Conservation (phyloP, 2,113 vertebrate species). For the Rhineura floridana region DNA sequence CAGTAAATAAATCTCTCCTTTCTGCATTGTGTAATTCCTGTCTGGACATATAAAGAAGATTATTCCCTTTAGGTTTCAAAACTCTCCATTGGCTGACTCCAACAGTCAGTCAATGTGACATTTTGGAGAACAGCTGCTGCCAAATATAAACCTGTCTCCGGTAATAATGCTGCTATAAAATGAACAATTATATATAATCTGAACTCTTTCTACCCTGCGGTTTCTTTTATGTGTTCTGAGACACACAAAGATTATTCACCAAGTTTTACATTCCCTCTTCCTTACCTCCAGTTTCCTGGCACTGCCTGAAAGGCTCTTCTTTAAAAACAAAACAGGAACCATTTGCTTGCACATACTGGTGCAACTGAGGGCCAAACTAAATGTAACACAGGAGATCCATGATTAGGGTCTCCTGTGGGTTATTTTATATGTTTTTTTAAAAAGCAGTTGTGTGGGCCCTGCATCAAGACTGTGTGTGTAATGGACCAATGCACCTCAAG, state of each 20-base stretch:
- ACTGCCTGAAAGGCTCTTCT: constrained; percentile 31
- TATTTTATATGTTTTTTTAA: background rate
- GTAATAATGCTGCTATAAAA: constrained; percentile 11
- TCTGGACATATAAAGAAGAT: constrained; percentile 32
- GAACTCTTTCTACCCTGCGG: constrained; percentile 13
- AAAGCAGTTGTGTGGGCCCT: background rate
- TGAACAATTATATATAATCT: constrained; percentile 20
- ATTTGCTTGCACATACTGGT: background rate
- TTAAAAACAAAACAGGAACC: background rate
- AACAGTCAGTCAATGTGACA: background rate
- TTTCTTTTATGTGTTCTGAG: constrained; percentile 31
- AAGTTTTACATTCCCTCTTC: background rate
- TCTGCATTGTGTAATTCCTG: constrained; percentile 21
- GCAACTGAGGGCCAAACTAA: background rate
- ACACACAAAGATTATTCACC: constrained; percentile 35
- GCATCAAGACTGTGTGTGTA: background rate
- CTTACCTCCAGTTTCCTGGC: background rate
- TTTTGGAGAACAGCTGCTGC: constrained; percentile 40
- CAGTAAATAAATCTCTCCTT: constrained; percentile 13
- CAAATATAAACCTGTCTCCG: constrained; percentile 30
- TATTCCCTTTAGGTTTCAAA: constrained; percentile 22
- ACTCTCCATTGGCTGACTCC: background rate
- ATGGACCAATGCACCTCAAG: background rate
- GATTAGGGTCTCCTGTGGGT: background rate
- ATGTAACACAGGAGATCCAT: background rate